Percentiles rank a stretch among this genome's conserved stretches.
phyloP scores from a whole-genome alignment of 2,888 invertebrate genomes.

The Linyphia triangularis region DNA sequence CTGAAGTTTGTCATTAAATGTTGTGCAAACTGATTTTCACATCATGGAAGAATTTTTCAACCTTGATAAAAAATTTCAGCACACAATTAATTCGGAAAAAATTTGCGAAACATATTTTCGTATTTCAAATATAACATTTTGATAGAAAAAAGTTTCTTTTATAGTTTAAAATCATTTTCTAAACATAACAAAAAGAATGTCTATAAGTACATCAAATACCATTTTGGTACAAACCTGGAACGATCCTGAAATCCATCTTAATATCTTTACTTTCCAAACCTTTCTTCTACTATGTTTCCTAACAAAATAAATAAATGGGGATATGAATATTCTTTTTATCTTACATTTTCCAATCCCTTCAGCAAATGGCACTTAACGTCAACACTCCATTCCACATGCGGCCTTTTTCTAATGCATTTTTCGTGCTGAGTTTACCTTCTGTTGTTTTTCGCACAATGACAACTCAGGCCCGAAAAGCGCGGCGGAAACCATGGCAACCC shows the following conservation, averaged over 20 bases:
- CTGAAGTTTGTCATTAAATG: no score
- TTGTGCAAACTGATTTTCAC: no score
- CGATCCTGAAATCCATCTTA: neutral
- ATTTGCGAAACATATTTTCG: no score
- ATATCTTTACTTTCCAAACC: neutral
- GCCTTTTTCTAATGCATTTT: conserved; percentile 31
- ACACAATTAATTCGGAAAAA: no score
- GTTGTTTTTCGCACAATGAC: conserved; percentile 65
- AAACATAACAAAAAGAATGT: no score
- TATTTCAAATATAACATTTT: no score
- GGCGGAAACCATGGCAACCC: conserved; percentile 49
- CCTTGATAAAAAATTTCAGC: no score
- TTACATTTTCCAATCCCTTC: neutral
- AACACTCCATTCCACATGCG: conserved; percentile 16
- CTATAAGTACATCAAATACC: neutral
- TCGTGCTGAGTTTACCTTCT: conserved; percentile 47
- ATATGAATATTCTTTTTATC: neutral
- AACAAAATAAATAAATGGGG: neutral
- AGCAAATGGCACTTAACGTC: conserved; percentile 16
- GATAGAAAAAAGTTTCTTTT: no score
- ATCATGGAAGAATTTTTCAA: no score
- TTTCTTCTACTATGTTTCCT: neutral
- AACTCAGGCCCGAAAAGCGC: conserved; percentile 39
- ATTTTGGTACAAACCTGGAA: conserved; percentile 9
- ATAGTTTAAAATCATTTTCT: no score